These are phyloP conservation scores for Leucoma salicis DNA, from an alignment of 2,888 invertebrate species.

Conservation along the genomic window DNA sequence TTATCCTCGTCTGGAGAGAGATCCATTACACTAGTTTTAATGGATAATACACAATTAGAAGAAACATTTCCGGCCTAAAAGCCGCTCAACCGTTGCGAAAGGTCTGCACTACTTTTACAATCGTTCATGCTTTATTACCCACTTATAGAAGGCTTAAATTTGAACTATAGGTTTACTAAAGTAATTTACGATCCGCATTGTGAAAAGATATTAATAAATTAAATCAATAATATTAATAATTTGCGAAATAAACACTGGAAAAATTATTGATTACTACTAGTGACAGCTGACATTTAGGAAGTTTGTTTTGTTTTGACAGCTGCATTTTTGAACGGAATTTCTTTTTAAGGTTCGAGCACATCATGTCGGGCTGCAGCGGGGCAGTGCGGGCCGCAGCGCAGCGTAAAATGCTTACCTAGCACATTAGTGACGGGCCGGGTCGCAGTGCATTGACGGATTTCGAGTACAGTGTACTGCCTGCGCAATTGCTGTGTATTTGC, in stretches of 20 bases:
- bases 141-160: constrained; percentile 18
- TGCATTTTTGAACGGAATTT: too few species aligned
- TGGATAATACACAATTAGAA: constrained; percentile 42
- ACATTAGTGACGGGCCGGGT: too few species aligned
- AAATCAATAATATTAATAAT: constrained; percentile 18
- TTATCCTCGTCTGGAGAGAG: constrained; percentile 91
- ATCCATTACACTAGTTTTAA: constrained; percentile 71
- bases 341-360: too few species aligned
- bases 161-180: constrained; percentile 2
- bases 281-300: constrained; percentile 21
- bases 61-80: constrained; percentile 55
- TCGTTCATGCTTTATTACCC: constrained; percentile 7
- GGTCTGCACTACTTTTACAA: constrained; percentile 15
- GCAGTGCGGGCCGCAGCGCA: too few species aligned
- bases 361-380: too few species aligned
- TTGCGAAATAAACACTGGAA: constrained; percentile 12
- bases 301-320: constrained; percentile 19
- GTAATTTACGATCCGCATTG: constrained; percentile 15
- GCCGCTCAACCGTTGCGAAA: constrained; percentile 63
- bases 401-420: too few species aligned
- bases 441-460: too few species aligned
- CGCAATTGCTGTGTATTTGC: too few species aligned
- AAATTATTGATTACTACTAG: constrained; percentile 27
- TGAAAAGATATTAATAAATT: constrained; percentile 5
- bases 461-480: too few species aligned